Evolutionary conservation across 2,888 invertebrate genomes (phyloP).

Genomic region (Ichneumon xanthorius): DNA sequence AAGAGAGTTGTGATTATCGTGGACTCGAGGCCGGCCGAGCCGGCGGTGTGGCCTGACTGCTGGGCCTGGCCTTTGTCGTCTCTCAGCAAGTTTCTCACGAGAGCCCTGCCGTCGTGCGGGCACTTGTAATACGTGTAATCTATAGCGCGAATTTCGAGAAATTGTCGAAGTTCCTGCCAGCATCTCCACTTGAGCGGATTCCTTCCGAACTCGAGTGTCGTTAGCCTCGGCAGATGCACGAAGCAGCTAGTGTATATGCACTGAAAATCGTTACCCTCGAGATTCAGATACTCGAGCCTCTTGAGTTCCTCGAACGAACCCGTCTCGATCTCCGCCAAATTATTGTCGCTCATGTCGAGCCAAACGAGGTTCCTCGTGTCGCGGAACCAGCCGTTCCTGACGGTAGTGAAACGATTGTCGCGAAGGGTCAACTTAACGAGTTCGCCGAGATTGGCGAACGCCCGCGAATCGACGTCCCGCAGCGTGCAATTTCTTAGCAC

Average conservation of each 20-base stretch:
- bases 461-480: conserved; percentile 70
- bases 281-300: conserved; percentile 73
- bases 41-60: neutral
- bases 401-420: conserved; percentile 72
- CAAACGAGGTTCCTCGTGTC: conserved; percentile 68
- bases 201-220: conserved; percentile 74
- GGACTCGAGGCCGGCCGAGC: neutral
- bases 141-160: conserved; percentile 71
- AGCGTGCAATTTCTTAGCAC: conserved; percentile 75
- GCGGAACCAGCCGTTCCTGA: conserved; percentile 73
- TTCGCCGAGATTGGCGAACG: conserved; percentile 70
- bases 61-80: conserved; percentile 32
- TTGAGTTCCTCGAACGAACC: conserved; percentile 71
- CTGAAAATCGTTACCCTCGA: conserved; percentile 77
- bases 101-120: conserved; percentile 66
- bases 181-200: conserved; percentile 80
- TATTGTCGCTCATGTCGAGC: conserved; percentile 76
- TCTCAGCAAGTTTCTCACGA: conserved; percentile 64
- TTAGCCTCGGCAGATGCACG: conserved; percentile 71
- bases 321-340: conserved; percentile 74
- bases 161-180: conserved; percentile 76
- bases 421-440: conserved; percentile 73
- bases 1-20: conserved; percentile 21
- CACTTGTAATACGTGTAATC: conserved; percentile 68
- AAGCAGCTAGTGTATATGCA: conserved; percentile 78